phyloP scores from a whole-genome alignment of 2,113 vertebrate species.

The Illadopsis cleaveri region DNA sequence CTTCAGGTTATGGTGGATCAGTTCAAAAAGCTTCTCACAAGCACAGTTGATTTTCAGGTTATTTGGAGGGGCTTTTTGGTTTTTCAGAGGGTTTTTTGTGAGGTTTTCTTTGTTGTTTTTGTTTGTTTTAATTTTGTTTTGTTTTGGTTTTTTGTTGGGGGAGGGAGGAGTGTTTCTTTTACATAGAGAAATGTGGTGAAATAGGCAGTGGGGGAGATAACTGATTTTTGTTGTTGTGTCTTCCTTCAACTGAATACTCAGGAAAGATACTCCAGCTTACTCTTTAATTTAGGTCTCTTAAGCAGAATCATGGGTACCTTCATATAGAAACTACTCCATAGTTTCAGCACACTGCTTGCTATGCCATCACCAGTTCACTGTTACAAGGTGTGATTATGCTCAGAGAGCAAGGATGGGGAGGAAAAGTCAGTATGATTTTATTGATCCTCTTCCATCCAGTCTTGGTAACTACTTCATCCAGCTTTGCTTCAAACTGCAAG shows the following conservation, averaged over 20 bases:
- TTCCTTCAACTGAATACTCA: background rate
- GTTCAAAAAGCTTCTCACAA: background rate
- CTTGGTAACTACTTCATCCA: background rate
- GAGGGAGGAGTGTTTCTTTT: background rate
- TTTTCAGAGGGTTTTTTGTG: background rate
- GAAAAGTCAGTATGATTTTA: background rate
- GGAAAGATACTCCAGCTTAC: background rate
- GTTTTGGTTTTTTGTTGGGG: too few species aligned
- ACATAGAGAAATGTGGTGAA: background rate
- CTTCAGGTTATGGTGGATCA: background rate
- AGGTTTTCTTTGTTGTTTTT: background rate
- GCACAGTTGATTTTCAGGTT: background rate
- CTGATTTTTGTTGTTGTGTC: background rate
- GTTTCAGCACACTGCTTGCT: background rate
- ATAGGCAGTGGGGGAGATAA: background rate
- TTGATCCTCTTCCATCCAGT: background rate
- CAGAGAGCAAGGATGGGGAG: background rate
- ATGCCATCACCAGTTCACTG: background rate
- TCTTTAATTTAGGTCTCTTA: background rate
- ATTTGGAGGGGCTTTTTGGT: fast-evolving
- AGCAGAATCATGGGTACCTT: background rate
- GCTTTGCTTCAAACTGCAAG: background rate
- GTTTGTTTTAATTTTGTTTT: background rate
- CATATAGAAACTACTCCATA: background rate
- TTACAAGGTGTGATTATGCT: background rate